Conservation (phyloP, 2,888 invertebrate species). For the Oscheius sp. region DNA sequence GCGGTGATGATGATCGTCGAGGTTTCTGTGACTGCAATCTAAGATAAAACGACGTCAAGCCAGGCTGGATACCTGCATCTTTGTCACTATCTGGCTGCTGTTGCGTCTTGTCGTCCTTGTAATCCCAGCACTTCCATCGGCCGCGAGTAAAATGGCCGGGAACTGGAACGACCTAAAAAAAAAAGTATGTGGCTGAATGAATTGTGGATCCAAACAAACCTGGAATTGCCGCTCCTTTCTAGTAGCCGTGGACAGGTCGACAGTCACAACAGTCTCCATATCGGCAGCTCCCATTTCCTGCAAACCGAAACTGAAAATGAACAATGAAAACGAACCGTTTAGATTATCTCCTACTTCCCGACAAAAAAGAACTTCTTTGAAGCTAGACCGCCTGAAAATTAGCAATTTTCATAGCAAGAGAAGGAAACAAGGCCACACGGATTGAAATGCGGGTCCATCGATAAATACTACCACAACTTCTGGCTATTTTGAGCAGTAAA, state of each 20-base stretch:
- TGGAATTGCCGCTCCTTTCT: conserved; percentile 37
- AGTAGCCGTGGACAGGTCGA: conserved; percentile 24
- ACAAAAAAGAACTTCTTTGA: too few relatives aligned
- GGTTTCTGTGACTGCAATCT: conserved; percentile 1
- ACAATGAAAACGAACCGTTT: too few relatives aligned
- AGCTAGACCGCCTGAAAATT: too few relatives aligned
- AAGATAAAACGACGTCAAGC: background rate
- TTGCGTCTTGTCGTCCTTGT: conserved; percentile 23
- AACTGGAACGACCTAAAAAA: conserved; percentile 65
- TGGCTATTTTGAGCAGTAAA: too few relatives aligned
- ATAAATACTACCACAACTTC: too few relatives aligned
- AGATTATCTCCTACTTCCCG: too few relatives aligned
- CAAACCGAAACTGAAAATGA: too few relatives aligned
- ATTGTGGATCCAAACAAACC: background rate
- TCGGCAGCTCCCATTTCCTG: conserved; percentile 39
- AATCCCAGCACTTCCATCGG: conserved; percentile 64
- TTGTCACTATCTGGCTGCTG: conserved; percentile 22
- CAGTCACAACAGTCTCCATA: conserved; percentile 13
- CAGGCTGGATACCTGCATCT: conserved; percentile 4
- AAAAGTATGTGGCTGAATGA: background rate
- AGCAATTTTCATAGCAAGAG: too few relatives aligned
- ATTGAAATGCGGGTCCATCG: too few relatives aligned
- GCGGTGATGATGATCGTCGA: conserved; percentile 24
- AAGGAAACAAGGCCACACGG: too few relatives aligned
- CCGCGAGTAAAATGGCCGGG: conserved; percentile 70